phyloP scores from a whole-genome alignment of 2,888 invertebrate genomes.

The Plemyria rubiginata region DNA sequence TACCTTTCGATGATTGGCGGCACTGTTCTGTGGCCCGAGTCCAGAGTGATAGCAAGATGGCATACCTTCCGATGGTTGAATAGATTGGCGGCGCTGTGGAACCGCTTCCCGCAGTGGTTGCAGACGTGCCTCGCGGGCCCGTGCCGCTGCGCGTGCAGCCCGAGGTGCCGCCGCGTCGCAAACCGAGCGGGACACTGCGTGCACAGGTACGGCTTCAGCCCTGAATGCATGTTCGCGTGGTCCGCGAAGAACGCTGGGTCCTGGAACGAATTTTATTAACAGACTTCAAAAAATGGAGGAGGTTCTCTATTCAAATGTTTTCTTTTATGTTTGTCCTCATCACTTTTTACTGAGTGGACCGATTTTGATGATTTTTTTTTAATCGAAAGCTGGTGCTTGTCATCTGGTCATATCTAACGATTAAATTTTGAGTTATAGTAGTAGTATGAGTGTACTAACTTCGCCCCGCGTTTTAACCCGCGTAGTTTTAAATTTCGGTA shows the following conservation, averaged over 20 bases:
- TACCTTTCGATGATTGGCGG: too few species aligned
- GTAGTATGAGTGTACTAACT: too few species aligned
- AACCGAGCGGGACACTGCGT: constrained; percentile 19
- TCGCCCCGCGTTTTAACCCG: too few species aligned
- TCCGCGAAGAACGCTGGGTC: constrained; percentile 26
- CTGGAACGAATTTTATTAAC: constrained; percentile 3
- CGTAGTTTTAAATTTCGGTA: too few species aligned
- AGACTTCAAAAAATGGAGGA: neutral
- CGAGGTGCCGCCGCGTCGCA: constrained; percentile 18
- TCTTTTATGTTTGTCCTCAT: too few species aligned
- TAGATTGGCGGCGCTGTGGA: constrained; percentile 27
- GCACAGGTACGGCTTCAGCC: constrained; percentile 24
- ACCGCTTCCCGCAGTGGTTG: constrained; percentile 24
- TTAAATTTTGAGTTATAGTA: too few species aligned
- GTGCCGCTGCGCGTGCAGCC: constrained; percentile 21
- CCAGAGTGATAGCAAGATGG: neutral
- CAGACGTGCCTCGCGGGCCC: constrained; percentile 23
- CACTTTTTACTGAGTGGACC: too few species aligned
- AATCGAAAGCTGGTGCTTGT: too few species aligned
- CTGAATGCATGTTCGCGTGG: constrained; percentile 26
- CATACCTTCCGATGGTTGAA: constrained; percentile 24
- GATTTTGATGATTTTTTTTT: too few species aligned
- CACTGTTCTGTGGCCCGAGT: too few species aligned
- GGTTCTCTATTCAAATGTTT: too few species aligned
- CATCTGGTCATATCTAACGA: too few species aligned